A percentile compares a stretch with the other conserved stretches of the same genome.
These are phyloP conservation scores for Pangasius mekongensis DNA, from an alignment of 2,797 vertebrate genomes.

Conservation along the genomic window DNA sequence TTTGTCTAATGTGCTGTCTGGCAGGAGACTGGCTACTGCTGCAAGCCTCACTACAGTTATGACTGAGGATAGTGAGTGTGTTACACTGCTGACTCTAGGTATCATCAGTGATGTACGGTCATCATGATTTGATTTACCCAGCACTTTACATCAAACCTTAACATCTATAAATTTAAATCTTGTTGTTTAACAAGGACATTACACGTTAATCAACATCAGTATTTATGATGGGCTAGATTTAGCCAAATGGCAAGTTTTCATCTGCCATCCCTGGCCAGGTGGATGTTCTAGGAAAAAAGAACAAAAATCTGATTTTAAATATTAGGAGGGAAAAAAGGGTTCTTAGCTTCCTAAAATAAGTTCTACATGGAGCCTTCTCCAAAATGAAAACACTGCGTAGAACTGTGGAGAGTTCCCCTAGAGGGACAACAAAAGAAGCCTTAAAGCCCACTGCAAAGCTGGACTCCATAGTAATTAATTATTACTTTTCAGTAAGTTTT, in stretches of 20 bases:
- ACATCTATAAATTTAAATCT: neutral
- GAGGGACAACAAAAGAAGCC: too few relatives aligned
- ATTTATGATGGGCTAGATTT: neutral
- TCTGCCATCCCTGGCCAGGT: too few relatives aligned
- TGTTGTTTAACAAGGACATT: neutral
- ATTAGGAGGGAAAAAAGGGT: neutral
- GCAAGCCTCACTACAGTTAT: neutral
- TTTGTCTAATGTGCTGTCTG: slow-evolving; percentile 50
- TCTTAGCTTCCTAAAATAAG: neutral
- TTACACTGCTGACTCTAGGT: neutral
- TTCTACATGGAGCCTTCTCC: neutral
- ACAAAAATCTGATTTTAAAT: neutral
- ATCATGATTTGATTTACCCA: neutral
- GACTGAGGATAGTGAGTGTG: neutral
- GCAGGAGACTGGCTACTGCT: slow-evolving; percentile 46
- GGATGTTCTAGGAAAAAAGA: neutral
- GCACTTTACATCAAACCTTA: neutral
- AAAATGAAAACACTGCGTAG: too few relatives aligned
- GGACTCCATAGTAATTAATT: neutral
- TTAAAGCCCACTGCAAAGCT: too few relatives aligned
- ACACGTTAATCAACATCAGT: neutral
- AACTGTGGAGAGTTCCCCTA: too few relatives aligned
- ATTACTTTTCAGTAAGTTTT: neutral
- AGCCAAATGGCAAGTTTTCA: too few relatives aligned
- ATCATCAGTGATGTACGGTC: neutral